Evolutionary conservation across 2,797 vertebrate species (phyloP).

Genomic region (Microctenopoma lineatum): DNA sequence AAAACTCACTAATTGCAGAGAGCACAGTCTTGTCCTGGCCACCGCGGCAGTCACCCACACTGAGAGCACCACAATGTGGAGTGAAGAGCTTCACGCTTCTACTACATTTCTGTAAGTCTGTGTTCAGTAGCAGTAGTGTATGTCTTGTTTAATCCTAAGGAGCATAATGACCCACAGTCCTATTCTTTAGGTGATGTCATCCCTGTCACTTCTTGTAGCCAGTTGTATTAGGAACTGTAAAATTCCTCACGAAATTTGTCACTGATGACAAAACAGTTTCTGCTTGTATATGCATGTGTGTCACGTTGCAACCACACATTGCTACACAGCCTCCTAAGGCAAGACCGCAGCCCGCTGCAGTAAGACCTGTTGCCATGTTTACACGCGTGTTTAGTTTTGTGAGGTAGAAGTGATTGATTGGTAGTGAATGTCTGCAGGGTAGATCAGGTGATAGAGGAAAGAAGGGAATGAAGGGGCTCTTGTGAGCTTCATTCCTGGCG

Average conservation of each 20-base stretch:
- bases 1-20: no score
- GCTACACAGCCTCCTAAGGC: conserved; percentile 31
- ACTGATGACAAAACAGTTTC: conserved; percentile 19
- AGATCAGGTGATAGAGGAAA: conserved; percentile 29
- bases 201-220: background rate
- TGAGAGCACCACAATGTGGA: no score
- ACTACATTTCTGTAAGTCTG: no score
- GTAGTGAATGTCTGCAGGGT: conserved; percentile 62
- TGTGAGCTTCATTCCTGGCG: conserved; percentile 29
- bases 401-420: conserved; percentile 60
- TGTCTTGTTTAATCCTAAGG: no score
- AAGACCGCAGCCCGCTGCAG: conserved; percentile 48
- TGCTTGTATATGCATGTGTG: conserved; percentile 28
- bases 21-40: no score
- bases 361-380: conserved; percentile 75
- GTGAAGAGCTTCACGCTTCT: no score
- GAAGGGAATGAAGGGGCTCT: conserved; percentile 50
- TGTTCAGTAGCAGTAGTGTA: no score
- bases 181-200: no score
- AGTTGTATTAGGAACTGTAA: background rate
- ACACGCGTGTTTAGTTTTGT: conserved; percentile 61
- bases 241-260: conserved; percentile 4
- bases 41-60: no score
- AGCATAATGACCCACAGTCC: no score
- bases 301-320: conserved; percentile 16